These are phyloP conservation scores for Turritopsis rubra DNA, from an alignment of 30 jellyfish, hydroid and myxozoan genomes.

Conservation along the genomic window DNA sequence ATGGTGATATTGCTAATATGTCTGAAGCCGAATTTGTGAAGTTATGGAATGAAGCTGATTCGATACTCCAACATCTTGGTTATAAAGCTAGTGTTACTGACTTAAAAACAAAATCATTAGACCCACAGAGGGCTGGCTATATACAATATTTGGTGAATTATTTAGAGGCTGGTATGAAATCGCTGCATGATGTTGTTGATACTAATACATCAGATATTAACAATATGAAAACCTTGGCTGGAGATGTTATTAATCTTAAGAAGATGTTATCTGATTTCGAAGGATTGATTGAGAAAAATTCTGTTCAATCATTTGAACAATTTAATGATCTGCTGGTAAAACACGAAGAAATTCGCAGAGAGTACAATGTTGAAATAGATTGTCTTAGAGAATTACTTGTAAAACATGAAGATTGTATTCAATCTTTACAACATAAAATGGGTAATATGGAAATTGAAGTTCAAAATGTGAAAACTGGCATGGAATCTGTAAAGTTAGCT, in stretches of 20 bases:
- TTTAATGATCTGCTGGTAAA: not conserved
- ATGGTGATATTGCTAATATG: not conserved
- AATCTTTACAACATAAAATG: not conserved
- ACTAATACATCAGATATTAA: not conserved
- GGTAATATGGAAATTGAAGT: not conserved
- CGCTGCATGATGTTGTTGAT: not conserved
- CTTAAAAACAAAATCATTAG: not conserved
- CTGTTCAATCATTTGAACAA: not conserved
- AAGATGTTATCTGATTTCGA: not conserved
- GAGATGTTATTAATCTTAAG: not conserved
- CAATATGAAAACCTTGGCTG: not conserved
- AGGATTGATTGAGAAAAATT: not conserved
- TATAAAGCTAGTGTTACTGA: not conserved
- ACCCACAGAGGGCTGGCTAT: not conserved
- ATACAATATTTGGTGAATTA: not conserved
- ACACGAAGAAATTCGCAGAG: not conserved
- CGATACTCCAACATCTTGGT: not conserved
- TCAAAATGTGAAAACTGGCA: not conserved
- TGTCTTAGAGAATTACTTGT: not conserved
- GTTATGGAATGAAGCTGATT: constrained; percentile 5
- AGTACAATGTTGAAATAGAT: not conserved
- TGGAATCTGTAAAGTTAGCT: not conserved
- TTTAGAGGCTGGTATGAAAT: not conserved
- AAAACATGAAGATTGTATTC: not conserved
- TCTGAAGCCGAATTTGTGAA: not conserved